Base-by-base conservation (phyloP, 2,113 vertebrate species). In the Salminus brasiliensis region DNA sequence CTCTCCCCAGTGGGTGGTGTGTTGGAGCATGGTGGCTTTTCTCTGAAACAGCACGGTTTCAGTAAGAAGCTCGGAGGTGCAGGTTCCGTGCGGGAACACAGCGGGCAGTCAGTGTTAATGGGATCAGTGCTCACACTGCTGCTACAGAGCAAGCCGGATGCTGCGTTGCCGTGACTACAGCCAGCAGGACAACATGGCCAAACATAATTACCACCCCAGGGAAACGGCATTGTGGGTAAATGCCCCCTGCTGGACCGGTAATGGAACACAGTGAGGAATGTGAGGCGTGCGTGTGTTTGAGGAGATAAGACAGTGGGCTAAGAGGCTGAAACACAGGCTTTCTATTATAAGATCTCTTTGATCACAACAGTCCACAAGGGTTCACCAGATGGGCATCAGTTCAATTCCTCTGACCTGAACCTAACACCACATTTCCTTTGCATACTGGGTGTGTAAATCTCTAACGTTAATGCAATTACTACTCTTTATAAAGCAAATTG, bases 121-220 rank as follows among this genome's bases (percentile, higher is more conserved):
- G 29, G 59, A 78, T 43, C 27, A 9, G 18, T 23, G 27, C 34
- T 57, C 11, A 2, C 41, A 55, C 53, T 36, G 53, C 13, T 11
- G 52, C n/a, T 29, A 41, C 52, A 1, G 36, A 21, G 1, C 27
- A 74, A 39, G 45, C 47, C 25, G 23, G 72, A 74, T 29, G 29
- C 79, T 74, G 63, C 30, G 72, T 69, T 69, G 73, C 79, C 41
- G 23, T 80, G 79, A 69, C 78, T 74, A 80, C 63, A 60, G 72
- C 1, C 79, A 80, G 23, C 45, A 10, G 45, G 72, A 60, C 21
- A 74, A 15, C 2, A 57, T 15, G n/a, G 36, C 21, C 25, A 49
- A 59, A 34, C 66, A 53, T 70, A 32, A 21, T 55, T 7, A 23
- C 27, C 15, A 13, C 32, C 36, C 29, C 49, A 32, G 49, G 62